Conservation (phyloP, 2,797 vertebrate species). For the Acanthurus leucopareius region DNA sequence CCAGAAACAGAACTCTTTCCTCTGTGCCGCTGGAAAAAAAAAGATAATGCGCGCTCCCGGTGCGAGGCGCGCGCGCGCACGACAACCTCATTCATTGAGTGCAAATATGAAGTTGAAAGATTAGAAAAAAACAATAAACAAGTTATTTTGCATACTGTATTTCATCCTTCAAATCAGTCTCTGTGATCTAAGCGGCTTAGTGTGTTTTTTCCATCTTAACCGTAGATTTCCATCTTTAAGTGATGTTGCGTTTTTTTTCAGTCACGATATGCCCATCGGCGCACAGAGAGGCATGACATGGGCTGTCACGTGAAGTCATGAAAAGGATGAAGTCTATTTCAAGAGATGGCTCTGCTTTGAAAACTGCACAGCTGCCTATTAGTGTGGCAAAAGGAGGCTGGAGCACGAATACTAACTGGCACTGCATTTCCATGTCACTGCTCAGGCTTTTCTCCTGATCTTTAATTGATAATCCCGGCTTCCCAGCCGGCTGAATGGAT, state of each 20-base stretch:
- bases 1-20: conserved; percentile 68
- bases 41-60: conserved; percentile 69
- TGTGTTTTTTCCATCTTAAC: background rate
- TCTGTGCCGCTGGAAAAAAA: conserved; percentile 62
- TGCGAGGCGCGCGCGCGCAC: conserved; percentile 74
- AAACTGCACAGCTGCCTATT: conserved; percentile 62
- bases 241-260: conserved; percentile 12
- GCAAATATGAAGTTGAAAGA: background rate
- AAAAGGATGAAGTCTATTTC: conserved; percentile 67
- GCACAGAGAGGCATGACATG: conserved; percentile 39
- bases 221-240: background rate
- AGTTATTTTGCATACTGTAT: background rate
- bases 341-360: conserved; percentile 48
- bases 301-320: conserved; percentile 68
- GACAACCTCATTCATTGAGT: conserved; percentile 70
- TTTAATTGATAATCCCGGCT: conserved; percentile 56
- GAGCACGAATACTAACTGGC: conserved; percentile 52
- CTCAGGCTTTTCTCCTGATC: conserved; percentile 44
- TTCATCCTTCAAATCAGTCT: no score
- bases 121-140: background rate
- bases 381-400: conserved; percentile 48
- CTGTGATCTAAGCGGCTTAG: background rate
- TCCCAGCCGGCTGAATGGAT: conserved; percentile 45
- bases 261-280: conserved; percentile 39
- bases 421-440: conserved; percentile 72